These are phyloP conservation scores for Cotesia typhae DNA, from an alignment of 1,140 invertebrate species.

Conservation along the genomic window DNA sequence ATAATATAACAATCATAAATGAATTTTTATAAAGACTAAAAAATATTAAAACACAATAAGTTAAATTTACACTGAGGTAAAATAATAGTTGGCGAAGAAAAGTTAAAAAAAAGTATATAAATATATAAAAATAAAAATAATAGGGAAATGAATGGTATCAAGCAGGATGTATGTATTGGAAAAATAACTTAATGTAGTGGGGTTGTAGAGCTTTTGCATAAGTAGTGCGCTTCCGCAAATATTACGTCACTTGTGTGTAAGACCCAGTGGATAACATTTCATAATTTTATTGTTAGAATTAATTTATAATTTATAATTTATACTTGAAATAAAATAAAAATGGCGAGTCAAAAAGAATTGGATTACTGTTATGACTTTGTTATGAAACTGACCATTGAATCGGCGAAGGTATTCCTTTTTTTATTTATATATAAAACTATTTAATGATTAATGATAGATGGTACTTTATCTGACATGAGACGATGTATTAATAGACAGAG, in stretches of 20 bases:
- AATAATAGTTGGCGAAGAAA: too few relatives aligned
- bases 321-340: not conserved
- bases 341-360: slow-evolving; percentile 35
- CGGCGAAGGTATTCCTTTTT: slow-evolving; percentile 40
- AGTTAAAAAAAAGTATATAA: too few relatives aligned
- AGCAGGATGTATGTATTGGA: not conserved
- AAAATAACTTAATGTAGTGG: slow-evolving; percentile 12
- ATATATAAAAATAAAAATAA: not conserved
- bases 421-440: not conserved
- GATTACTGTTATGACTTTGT: slow-evolving; percentile 40
- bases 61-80: too few relatives aligned
- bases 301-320: not conserved
- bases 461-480: too few relatives aligned
- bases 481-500: not conserved
- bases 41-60: too few relatives aligned
- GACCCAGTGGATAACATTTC: not conserved
- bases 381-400: slow-evolving; percentile 39
- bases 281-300: not conserved
- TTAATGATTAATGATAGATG: not conserved
- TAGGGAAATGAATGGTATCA: not conserved
- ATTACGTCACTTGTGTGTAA: slow-evolving; percentile 23
- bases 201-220: slow-evolving; percentile 16
- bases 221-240: slow-evolving; percentile 18
- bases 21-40: too few relatives aligned
- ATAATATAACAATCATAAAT: too few relatives aligned